Percentiles rank a stretch among this genome's conserved stretches.
These are phyloP conservation scores for Apus apus DNA, from an alignment of 2,113 vertebrate species.

Conservation along the genomic window DNA sequence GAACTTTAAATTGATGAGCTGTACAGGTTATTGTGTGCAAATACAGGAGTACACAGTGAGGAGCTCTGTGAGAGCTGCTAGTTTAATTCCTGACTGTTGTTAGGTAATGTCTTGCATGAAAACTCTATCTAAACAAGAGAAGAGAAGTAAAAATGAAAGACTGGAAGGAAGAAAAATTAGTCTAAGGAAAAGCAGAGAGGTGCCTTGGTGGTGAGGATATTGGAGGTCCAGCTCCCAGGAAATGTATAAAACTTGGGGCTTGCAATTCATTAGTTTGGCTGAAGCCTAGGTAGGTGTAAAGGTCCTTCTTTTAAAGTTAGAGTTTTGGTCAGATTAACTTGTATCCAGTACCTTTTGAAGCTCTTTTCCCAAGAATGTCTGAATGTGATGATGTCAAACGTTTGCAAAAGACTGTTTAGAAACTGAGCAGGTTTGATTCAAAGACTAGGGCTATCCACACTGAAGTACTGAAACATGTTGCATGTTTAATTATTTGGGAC, in stretches of 20 bases:
- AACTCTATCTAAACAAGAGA: rapidly evolving
- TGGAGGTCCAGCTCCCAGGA: not conserved
- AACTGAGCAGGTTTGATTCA: not conserved
- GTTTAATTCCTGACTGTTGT: not conserved
- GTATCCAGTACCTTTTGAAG: not conserved
- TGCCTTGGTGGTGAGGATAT: not conserved
- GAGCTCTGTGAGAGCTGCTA: not conserved
- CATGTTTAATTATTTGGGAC: not conserved
- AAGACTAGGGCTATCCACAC: not conserved
- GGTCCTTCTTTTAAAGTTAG: not conserved
- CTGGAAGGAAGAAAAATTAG: not conserved
- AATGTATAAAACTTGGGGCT: not conserved
- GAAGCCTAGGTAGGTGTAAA: not conserved
- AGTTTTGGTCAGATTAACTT: not conserved
- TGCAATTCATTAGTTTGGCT: not conserved
- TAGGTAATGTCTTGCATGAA: not conserved
- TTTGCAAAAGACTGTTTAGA: not conserved
- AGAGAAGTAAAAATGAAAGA: not conserved
- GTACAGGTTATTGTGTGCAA: not conserved
- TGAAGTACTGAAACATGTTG: not conserved
- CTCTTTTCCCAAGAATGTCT: not conserved
- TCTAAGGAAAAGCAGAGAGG: not conserved
- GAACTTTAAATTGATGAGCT: not conserved
- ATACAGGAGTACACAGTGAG: not conserved
- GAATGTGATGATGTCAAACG: not conserved